Conservation (phyloP, 64 coral and sea anemone genomes). For the Porites lutea region DNA sequence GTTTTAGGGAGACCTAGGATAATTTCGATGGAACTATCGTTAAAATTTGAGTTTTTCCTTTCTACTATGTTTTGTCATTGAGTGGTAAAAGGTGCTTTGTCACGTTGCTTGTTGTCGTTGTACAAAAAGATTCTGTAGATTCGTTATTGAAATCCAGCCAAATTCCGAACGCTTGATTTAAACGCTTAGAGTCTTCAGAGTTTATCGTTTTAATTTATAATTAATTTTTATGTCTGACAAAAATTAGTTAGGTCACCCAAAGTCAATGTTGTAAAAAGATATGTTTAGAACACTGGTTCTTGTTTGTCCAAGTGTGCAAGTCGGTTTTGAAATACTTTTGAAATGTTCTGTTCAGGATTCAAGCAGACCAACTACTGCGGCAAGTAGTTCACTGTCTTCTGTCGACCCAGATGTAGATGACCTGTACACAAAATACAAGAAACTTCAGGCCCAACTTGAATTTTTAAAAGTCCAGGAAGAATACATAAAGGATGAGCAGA, state of each 20-base stretch:
- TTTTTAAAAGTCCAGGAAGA: conserved; percentile 99
- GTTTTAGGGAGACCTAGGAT: neutral
- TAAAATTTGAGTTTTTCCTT: neutral
- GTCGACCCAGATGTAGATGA: conserved; percentile 86
- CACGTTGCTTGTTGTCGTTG: neutral
- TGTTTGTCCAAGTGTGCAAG: neutral
- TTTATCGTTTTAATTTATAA: neutral
- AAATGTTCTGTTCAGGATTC: conserved; percentile 24
- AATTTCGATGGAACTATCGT: neutral
- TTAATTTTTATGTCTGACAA: neutral
- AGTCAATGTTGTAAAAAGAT: no score
- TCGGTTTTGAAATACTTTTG: neutral
- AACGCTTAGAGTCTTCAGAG: no score
- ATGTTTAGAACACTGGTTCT: no score
- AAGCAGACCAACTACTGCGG: conserved; percentile 77
- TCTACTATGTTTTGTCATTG: neutral
- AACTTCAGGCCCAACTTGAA: conserved; percentile 94
- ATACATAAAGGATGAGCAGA: conserved; percentile 99
- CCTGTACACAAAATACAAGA: conserved; percentile 96
- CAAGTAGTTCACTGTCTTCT: conserved; percentile 62
- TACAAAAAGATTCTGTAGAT: neutral
- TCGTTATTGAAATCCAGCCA: no score
- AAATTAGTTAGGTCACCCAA: no score
- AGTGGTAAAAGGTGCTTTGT: conserved; percentile 19
- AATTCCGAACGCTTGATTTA: no score